phyloP scores from a whole-genome alignment of 2,113 vertebrate species.

The Mirounga angustirostris region DNA sequence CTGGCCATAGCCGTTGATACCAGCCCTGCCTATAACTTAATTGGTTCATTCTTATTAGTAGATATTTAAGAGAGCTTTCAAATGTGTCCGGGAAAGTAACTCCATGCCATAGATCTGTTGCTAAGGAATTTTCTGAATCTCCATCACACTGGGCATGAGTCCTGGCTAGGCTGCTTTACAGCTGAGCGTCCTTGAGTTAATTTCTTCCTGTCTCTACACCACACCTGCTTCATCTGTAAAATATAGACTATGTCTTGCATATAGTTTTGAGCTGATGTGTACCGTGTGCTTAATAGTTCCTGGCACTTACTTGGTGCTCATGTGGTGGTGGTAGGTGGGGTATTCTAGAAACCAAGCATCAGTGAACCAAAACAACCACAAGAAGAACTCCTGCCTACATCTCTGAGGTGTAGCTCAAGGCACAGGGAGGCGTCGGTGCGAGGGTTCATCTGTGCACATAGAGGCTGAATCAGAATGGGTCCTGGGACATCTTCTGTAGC shows the following conservation, averaged over 20 bases:
- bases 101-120: neutral
- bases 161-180: neutral
- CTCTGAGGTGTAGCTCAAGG: neutral
- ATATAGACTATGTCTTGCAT: neutral
- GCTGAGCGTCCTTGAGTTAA: neutral
- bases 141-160: neutral
- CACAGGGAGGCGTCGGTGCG: accelerated
- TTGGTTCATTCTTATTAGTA: neutral
- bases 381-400: accelerated
- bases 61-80: neutral
- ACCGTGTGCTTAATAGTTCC: accelerated
- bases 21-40: neutral
- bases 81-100: neutral
- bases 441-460: neutral
- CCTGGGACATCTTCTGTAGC: neutral
- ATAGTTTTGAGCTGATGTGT: neutral
- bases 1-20: neutral
- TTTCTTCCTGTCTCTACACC: neutral
- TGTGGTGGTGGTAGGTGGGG: too few species aligned
- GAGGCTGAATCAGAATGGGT: accelerated
- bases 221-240: neutral
- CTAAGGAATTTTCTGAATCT: neutral
- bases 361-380: neutral
- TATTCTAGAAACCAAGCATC: neutral
- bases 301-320: neutral